Conservation (phyloP, 2,797 vertebrate genomes). For the Scomberomorus guttatus region DNA sequence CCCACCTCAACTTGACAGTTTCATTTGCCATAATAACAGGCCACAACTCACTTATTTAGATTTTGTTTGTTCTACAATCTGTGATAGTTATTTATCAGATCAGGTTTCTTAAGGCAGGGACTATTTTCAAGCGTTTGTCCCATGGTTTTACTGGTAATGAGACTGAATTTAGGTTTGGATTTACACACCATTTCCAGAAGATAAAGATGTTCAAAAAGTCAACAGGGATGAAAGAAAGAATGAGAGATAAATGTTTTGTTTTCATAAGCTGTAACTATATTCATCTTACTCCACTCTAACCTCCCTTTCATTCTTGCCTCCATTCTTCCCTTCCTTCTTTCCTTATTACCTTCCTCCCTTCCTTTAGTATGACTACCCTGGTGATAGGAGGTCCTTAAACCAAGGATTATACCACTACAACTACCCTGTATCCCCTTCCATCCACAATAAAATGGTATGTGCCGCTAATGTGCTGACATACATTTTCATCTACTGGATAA, state of each 20-base stretch:
- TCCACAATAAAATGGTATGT: slow-evolving; percentile 96
- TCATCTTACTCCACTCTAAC: slow-evolving; percentile 19
- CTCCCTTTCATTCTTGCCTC: slow-evolving; percentile 18
- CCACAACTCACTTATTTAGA: background rate
- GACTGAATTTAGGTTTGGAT: background rate
- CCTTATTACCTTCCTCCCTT: slow-evolving; percentile 60
- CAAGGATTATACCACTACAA: slow-evolving; percentile 92
- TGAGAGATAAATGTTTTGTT: slow-evolving; percentile 8
- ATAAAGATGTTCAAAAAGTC: background rate
- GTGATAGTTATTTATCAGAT: too few relatives aligned
- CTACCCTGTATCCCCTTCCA: slow-evolving; percentile 92
- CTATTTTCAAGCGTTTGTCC: background rate
- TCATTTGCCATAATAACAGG: background rate
- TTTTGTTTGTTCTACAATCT: background rate
- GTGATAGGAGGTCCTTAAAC: slow-evolving; percentile 91
- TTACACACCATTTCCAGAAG: background rate
- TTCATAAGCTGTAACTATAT: slow-evolving; percentile 22
- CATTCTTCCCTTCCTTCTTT: slow-evolving; percentile 24
- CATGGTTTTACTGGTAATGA: background rate
- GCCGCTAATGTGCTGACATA: slow-evolving; percentile 8
- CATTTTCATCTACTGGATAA: background rate
- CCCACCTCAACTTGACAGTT: background rate
- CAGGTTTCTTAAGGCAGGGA: background rate
- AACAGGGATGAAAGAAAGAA: background rate
- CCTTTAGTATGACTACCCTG: slow-evolving; percentile 93